Conservation (phyloP, 2,797 vertebrate genomes). For the Astyanax mexicanus region DNA sequence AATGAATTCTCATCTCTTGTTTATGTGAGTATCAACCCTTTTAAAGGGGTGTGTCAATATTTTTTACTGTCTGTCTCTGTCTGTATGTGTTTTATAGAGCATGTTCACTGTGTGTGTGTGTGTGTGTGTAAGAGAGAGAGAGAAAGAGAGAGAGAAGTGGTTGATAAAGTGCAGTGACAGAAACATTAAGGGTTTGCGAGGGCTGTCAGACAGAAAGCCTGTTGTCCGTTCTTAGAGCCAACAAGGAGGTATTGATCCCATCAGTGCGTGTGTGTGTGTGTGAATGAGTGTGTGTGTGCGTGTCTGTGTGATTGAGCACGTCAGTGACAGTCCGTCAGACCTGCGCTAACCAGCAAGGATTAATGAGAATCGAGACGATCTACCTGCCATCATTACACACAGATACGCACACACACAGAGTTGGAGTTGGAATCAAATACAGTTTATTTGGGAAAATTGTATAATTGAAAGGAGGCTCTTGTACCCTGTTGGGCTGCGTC, state of each 20-base stretch:
- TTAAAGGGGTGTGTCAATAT: constrained; percentile 26
- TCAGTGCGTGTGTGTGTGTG: constrained; percentile 37
- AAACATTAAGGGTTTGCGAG: constrained; percentile 50
- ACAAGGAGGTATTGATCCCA: constrained; percentile 61
- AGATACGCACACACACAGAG: constrained; percentile 28
- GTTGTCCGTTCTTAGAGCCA: constrained; percentile 52
- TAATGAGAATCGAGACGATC: constrained; percentile 57
- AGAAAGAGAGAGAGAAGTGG: constrained; percentile 12
- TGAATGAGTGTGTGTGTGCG: constrained; percentile 37
- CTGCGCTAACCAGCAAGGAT: constrained; percentile 59
- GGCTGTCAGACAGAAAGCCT: constrained; percentile 55
- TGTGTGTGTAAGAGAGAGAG: background rate
- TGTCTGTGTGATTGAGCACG: constrained; percentile 57
- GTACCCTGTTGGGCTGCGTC: too few species aligned
- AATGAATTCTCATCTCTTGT: constrained; percentile 91
- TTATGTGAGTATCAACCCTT: constrained; percentile 85
- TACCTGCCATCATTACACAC: constrained; percentile 44
- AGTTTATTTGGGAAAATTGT: too few species aligned
- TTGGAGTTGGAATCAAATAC: too few species aligned
- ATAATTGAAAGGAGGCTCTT: too few species aligned
- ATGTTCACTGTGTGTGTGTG: constrained; percentile 7
- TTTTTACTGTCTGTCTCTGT: background rate
- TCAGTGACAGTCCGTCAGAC: constrained; percentile 56
- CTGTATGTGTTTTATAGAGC: background rate
- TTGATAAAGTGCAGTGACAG: constrained; percentile 53